Evolutionary conservation across 2,888 invertebrate genomes (phyloP), one percentile per base, ranked within the genome.

Genomic region (Ormyrus labotus): DNA sequence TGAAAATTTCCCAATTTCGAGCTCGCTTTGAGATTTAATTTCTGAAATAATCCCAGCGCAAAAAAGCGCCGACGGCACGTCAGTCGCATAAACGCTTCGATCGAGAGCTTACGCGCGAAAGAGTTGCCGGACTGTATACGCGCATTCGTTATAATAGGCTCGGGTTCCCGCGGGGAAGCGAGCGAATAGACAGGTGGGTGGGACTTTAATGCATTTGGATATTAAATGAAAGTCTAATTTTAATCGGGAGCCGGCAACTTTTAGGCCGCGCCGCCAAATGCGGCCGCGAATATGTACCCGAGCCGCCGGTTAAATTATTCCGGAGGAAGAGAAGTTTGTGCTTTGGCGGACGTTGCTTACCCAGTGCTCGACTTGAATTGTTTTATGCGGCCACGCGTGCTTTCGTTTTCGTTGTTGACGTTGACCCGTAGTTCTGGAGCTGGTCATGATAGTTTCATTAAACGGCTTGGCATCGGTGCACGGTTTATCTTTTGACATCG

Each of bases 211-310:
- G 76, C 80, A 69, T 80, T 80, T 50, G 75, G 11, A 61, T 70
- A 70, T 63, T 74, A 65, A 78, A 80, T 80, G 76, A 80, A 81
- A 81, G 58, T 74, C 71, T 78, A 81, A 81, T 78, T 81, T 74
- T 81, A 78, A 81, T 81, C 81, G 64, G 53, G 19, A 3, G 34
- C 34, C 34, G 34, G 57, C 63, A 80, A 77, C 67, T 75, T 75
- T 75, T 53, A 58, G 34, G 34, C 34, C 34, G 34, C 51, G 13
- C 6, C 51, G 34, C 50, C 47, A 34, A 45, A 47, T 45, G 53
- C 60, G 13, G 13, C 13, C 13, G 13, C 13, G 4, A 34, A 4
- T 34, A 34, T 34, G 2, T 34, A 3, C 45, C 57, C 6, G 34
- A 34, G 2, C 34, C 34, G 34, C 34, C 34, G 53, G 13, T 61